Conservation (phyloP, 2,797 vertebrate species). For the Tolypeutes matacus region DNA sequence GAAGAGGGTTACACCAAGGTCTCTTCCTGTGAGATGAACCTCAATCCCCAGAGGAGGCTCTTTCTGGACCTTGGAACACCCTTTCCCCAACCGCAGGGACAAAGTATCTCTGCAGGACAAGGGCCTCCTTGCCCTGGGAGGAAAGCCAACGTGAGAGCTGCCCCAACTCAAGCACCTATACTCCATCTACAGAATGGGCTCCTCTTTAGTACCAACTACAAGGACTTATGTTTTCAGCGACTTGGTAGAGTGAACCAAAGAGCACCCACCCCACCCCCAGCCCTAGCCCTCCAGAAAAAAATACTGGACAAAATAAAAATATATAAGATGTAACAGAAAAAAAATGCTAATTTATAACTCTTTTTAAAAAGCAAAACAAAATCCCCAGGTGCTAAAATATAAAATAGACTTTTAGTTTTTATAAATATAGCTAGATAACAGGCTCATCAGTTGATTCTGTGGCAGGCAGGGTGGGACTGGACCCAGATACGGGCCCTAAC, state of each 20-base stretch:
- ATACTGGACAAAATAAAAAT: not conserved
- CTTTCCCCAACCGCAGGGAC: too few species aligned
- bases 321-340: not conserved
- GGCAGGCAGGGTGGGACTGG: not conserved
- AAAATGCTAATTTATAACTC: not conserved
- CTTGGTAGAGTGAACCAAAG: not conserved
- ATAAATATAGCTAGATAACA: not conserved
- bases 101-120: not conserved
- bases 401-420: not conserved
- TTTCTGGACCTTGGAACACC: not conserved
- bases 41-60: not conserved
- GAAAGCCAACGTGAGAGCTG: not conserved
- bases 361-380: slow-evolving; percentile 24
- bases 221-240: not conserved
- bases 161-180: not conserved
- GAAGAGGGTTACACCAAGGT: too few species aligned
- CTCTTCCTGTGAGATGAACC: not conserved
- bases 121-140: not conserved
- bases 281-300: not conserved
- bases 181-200: not conserved
- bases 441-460: not conserved
- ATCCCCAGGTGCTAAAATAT: not conserved
- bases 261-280: too few species aligned
- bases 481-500: not conserved
- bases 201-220: not conserved